A percentile compares a stretch with the other conserved stretches of the same genome.
Evolutionary conservation across 23 tunicate species (phyloP).

Genomic region (Phallusia fumigata): DNA sequence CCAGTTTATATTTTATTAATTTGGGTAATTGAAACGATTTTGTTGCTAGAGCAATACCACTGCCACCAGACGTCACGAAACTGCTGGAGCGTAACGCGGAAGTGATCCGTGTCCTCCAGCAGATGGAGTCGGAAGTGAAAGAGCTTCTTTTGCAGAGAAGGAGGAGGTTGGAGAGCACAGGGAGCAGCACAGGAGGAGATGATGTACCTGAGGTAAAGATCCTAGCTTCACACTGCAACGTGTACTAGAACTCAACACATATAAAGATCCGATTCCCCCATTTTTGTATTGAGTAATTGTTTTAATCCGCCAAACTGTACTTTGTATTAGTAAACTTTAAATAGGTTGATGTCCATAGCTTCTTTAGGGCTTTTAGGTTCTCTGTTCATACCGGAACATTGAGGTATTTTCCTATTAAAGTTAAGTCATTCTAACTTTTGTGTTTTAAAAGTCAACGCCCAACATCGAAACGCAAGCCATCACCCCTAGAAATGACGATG

Average conservation of each 20-base stretch:
- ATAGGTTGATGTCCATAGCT: too few species aligned
- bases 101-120: constrained; percentile 37
- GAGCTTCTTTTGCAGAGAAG: constrained; percentile 29
- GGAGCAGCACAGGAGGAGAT: constrained; percentile 59
- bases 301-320: too few species aligned
- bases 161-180: constrained; percentile 54
- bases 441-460: neutral
- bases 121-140: constrained; percentile 41
- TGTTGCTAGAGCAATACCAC: constrained; percentile 66
- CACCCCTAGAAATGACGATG: neutral
- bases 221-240: neutral
- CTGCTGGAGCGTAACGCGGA: constrained; percentile 58
- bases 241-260: too few species aligned
- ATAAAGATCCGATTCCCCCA: too few species aligned
- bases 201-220: constrained; percentile 5
- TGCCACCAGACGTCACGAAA: constrained; percentile 64
- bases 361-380: too few species aligned
- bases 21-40: neutral
- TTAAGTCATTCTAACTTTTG: too few species aligned
- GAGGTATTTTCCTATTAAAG: too few species aligned
- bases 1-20: neutral
- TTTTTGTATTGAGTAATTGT: too few species aligned
- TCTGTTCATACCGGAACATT: too few species aligned
- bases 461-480: neutral
- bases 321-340: too few species aligned